phyloP scores from a whole-genome alignment of 2,888 invertebrate species.

The Mechanitis mazaeus region DNA sequence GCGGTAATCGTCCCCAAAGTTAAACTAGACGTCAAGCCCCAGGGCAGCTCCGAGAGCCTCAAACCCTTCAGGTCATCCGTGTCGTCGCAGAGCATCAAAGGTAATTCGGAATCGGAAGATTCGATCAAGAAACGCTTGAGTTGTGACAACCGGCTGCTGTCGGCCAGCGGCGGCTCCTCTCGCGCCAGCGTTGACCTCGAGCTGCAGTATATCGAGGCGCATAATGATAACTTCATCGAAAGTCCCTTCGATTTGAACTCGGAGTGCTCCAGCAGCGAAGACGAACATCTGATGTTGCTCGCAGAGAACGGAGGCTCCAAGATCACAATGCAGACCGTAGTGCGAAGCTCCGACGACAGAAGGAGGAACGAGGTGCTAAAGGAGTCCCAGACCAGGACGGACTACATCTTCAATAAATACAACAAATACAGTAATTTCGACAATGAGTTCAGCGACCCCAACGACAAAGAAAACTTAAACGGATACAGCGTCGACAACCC shows the following conservation, averaged over 20 bases:
- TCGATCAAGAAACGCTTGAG: conserved; percentile 65
- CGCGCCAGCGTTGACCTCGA: conserved; percentile 64
- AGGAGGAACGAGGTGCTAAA: conserved; percentile 60
- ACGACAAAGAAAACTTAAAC: conserved; percentile 64
- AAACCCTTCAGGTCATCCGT: conserved; percentile 53
- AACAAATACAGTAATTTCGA: conserved; percentile 69
- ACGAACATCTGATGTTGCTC: conserved; percentile 66
- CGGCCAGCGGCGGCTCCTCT: conserved; percentile 55
- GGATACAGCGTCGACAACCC: conserved; percentile 65
- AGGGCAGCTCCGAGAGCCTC: conserved; percentile 57
- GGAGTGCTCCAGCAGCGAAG: conserved; percentile 70
- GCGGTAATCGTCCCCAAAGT: conserved; percentile 71
- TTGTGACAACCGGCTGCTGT: conserved; percentile 64
- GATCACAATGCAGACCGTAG: conserved; percentile 67
- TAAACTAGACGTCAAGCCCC: conserved; percentile 40
- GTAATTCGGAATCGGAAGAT: conserved; percentile 64
- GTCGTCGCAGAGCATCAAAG: conserved; percentile 61
- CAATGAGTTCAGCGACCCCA: conserved; percentile 68
- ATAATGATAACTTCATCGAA: conserved; percentile 51
- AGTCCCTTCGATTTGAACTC: conserved; percentile 57
- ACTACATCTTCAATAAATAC: conserved; percentile 59
- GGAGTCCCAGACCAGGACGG: conserved; percentile 54
- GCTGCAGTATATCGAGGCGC: conserved; percentile 57
- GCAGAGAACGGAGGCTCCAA: conserved; percentile 68
- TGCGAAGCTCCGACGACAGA: conserved; percentile 44